phyloP scores from a whole-genome alignment of 2,113 vertebrate genomes.

The Prunella himalayana region DNA sequence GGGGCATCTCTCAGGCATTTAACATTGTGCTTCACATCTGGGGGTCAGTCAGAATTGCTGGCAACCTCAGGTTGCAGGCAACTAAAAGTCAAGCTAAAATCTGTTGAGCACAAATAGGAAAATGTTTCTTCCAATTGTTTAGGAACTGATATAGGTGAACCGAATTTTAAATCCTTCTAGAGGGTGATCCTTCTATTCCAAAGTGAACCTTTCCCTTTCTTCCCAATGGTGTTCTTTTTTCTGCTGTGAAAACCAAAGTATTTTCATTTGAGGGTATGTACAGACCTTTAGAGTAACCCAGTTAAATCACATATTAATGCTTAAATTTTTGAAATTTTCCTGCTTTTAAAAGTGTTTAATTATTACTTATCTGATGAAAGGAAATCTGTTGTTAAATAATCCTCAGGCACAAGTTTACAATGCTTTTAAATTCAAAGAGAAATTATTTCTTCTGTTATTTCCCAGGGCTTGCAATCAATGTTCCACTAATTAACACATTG shows the following conservation, averaged over 20 bases:
- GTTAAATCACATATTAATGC: neutral
- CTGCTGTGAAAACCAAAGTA: neutral
- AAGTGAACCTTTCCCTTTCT: neutral
- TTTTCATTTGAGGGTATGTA: neutral
- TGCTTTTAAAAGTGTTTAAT: neutral
- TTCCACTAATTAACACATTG: neutral
- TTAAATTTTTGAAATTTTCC: neutral
- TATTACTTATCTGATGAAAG: neutral
- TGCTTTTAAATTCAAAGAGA: neutral
- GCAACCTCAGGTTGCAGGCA: neutral
- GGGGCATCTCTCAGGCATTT: neutral
- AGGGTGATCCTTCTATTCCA: neutral
- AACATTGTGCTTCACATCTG: neutral
- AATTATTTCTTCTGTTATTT: neutral
- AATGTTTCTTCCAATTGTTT: neutral
- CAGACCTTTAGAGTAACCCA: neutral
- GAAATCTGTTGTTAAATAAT: neutral
- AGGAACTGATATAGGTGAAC: neutral
- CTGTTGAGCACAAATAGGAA: neutral
- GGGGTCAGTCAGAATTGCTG: neutral
- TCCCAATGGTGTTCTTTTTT: neutral
- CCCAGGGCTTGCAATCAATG: neutral
- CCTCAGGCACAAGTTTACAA: neutral
- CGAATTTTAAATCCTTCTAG: neutral
- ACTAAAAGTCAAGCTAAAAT: neutral